phyloP scores from a whole-genome alignment of 1,140 invertebrate genomes.

The Bombus affinis region DNA sequence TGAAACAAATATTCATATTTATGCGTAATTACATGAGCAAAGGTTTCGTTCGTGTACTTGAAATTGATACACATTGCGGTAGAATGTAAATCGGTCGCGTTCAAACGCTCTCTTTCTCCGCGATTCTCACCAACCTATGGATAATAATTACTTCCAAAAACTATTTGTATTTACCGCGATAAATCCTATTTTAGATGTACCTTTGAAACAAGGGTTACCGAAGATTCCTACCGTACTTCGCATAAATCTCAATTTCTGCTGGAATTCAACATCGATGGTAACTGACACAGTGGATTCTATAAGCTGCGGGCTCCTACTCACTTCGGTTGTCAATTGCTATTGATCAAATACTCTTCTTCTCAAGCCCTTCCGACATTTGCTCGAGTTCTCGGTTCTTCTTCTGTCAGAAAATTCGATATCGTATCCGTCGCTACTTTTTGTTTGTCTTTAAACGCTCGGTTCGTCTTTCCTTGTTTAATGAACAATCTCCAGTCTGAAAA shows the following conservation, averaged over 20 bases:
- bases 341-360: conserved; percentile 11
- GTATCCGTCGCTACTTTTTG: background rate
- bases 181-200: conserved; percentile 3
- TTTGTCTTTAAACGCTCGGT: background rate
- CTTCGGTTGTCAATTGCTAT: conserved; percentile 35
- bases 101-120: too few species aligned
- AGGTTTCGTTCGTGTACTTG: too few species aligned
- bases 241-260: conserved; percentile 43
- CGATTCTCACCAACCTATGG: background rate
- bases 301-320: conserved; percentile 11
- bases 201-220: conserved; percentile 3
- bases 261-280: background rate
- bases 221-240: background rate
- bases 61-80: too few species aligned
- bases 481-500: background rate
- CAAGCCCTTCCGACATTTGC: background rate
- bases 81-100: too few species aligned
- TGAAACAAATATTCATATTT: too few species aligned
- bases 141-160: conserved; percentile 6
- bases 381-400: background rate
- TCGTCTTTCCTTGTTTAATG: background rate
- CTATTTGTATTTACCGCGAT: conserved; percentile 11
- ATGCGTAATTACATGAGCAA: too few species aligned
- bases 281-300: conserved; percentile 15
- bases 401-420: conserved; percentile 6